Base-by-base conservation (phyloP, 2,113 vertebrate species). In the Baryphthengus martii region DNA sequence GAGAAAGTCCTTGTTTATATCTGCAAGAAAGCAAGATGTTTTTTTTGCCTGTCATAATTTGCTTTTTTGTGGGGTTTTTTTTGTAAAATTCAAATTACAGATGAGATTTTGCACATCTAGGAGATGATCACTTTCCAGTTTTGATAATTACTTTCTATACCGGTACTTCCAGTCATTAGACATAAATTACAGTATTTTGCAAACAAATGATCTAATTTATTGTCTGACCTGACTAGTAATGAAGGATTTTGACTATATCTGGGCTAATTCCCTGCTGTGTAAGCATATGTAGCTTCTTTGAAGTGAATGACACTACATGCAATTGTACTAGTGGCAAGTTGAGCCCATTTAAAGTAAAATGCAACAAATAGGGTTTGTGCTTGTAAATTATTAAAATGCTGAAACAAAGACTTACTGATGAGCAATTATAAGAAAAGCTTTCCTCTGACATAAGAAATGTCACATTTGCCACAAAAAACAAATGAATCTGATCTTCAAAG, bases 181-280 rank as follows among this genome's bases (percentile, higher is more conserved):
- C 52, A 72, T 35, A 86, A 86, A 87, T 92, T 90, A 33, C n/a
- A 33, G 28, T 72, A 56, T 76, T 84, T 90, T 1, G 0, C 65
- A 63, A 96, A 78, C 49, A 71, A 45, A 80, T 86, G 59, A 94
- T 61, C 44, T 75, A 47, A 88, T 92, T 93, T 93, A 71, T 86
- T 88, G 55, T 93, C 88, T 93, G 93, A 92, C 72, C 76, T 88
- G 85, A 94, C 56, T 89, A 78, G 31, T 88, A 93, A 95, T 94
- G 83, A 93, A 74, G 56, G 44, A 65, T 81, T 96, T 89, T 93
- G 76, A 75, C 33, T 75, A 52, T 86, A 84, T 71, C 61, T 92
- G 79, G 52, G 72, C 52, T 89, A 80, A 86, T 88, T 92, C 72
- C 42, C 65, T 95, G 47, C 72, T 93, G 79, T 83, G 61, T 93